Evolutionary conservation across 2,113 vertebrate species (phyloP), one percentile per base, ranked within the genome.

Genomic region (Fulmarus glacialis): DNA sequence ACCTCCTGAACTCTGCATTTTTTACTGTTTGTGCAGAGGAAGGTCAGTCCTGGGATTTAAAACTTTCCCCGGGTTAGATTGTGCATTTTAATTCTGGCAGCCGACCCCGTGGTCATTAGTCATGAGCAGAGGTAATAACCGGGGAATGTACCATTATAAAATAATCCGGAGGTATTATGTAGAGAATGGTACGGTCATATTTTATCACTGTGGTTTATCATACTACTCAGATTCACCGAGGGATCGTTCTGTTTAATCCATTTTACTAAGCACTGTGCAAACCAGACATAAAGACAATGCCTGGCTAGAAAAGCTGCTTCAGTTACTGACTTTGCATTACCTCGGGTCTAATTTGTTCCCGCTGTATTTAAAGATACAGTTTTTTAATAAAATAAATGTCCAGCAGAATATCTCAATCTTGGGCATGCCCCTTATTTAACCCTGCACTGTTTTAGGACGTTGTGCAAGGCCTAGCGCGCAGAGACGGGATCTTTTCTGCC

Each of bases 321-420:
- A 62, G 11, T 43, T 36, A 36, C 42, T 52, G 75, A 32, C 56
- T 89, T 64, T 8, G 56, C 72, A 4, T 71, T 71, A 60, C 34
- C 27, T 48, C 56, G 8, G 43, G 15, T 52, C 45, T 40, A 9
- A 68, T 67, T 64, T 84, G 55, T 75, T 60, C 56, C 53, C 1
- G 2, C 14, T 63, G 6, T 19, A n/a, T 36, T 92, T 75, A 45
- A 78, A 78, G 34, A 74, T 18, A 32, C 26, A 6, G 29, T 3
- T 5, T 40, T 53, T 67, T 32, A 40, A 48, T 56, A 58, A 71
- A 53, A 79, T 29, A 34, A 66, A 14, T 20, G 8, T 67, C 26
- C 13, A 8, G 42, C 36, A 7, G 40, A 38, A 12, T 19, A 21
- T 15, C 26, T 81, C 42, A 9, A 0, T n/a, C 15, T 21, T 4